These are phyloP conservation scores for rabbit (Oryctolagus cuniculus) DNA, from an alignment of 2,113 vertebrate species.

Conservation along the genomic window mOryCun1.1 NC_091449.1:64181001-64181500, in stretches of 20 bases:
- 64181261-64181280: constrained; percentile 76
- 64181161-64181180: background rate
- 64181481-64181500: constrained; percentile 74
- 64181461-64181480: constrained; percentile 74
- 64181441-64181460: constrained; percentile 53
- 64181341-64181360: constrained; percentile 74
- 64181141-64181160: background rate
- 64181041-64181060: background rate
- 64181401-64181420: constrained; percentile 64
- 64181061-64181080: background rate
- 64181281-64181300: background rate
- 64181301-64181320: constrained; percentile 74
- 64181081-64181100: background rate
- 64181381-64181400: constrained; percentile 45
- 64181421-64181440: constrained; percentile 75
- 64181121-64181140: background rate
- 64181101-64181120: background rate
- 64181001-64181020: constrained; percentile 58
- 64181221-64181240: constrained; percentile 1
- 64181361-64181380: constrained; percentile 72
- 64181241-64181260: constrained; percentile 67
- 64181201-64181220: background rate
- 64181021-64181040: background rate
- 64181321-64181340: constrained; percentile 80
- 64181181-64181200: background rate